These are phyloP conservation scores for Megalopta genalis DNA, from an alignment of 1,140 invertebrate genomes.

Conservation along the genomic window DNA sequence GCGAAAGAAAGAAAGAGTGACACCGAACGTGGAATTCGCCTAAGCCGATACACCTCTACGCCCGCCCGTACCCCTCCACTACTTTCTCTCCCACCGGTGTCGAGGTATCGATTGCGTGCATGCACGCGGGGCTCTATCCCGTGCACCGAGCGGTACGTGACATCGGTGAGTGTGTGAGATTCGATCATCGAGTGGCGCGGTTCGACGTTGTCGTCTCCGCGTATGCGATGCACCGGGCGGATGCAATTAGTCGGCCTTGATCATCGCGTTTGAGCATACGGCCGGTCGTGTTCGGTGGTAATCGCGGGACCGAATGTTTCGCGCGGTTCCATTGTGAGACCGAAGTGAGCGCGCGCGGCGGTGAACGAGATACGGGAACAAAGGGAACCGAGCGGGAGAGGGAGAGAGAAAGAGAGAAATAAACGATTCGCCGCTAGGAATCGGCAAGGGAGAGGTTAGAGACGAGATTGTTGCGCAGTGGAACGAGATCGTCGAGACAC, in stretches of 20 bases:
- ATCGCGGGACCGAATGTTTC: background rate
- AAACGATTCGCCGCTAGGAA: background rate
- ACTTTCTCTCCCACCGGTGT: constrained; percentile 27
- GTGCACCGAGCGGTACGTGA: constrained; percentile 29
- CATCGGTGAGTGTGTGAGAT: constrained; percentile 32
- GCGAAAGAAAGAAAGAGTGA: constrained; percentile 39
- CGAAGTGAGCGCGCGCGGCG: background rate
- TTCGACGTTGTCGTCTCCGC: background rate
- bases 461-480: constrained; percentile 19
- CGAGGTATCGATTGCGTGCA: constrained; percentile 54
- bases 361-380: background rate
- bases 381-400: background rate
- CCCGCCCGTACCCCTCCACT: background rate
- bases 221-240: constrained; percentile 1
- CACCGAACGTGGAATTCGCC: constrained; percentile 56
- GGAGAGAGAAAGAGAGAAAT: background rate
- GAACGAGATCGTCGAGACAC: constrained; percentile 36
- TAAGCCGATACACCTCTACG: constrained; percentile 45
- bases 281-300: background rate
- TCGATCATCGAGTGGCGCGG: constrained; percentile 43
- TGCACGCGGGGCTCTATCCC: constrained; percentile 34
- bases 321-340: background rate
- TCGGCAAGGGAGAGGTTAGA: background rate
- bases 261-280: background rate
- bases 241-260: constrained; percentile 25